Evolutionary conservation across 1,140 invertebrate genomes (phyloP), one percentile per base, ranked within the genome.

Genomic region (Pogonomyrmex californicus): DNA sequence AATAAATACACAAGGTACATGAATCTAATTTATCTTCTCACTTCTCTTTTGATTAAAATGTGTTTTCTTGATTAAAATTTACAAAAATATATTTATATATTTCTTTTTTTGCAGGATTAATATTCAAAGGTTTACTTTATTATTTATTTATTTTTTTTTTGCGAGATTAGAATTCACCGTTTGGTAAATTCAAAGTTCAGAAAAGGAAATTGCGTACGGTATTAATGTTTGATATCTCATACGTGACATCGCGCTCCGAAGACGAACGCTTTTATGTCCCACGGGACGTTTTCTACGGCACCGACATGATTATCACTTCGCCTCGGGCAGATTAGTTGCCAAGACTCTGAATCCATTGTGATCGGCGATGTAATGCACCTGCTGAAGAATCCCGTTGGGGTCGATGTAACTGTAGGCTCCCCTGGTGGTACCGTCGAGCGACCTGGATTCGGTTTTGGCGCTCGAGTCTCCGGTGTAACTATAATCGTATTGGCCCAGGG

Each of bases 341-440:
- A 96, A 93, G 14, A 96, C 96, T 90, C 97, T 95, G 94, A 97
- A 97, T 75, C 97, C 97, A 89, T 97, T 95, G 5, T 96, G 95
- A 95, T 97, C 97, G 51, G 97, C 96, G 41, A 97, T 95, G 92
- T 97, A 97, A 77, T 96, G 95, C 30, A 97, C 96, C 38, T 96
- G 96, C 92, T 97, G 97, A 4, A 97, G 90, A 38, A 97, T 93
- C 2, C 97, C 97, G 91, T 97, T 96, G 10, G 96, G 96, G 91
- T 98, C 97, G 33, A 97, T 95, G 91, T 97, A 97, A 77, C 96
- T 97, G 92, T 97, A 97, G 58, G 96, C 96, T 47, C 97, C 97
- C 44, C 96, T 96, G 6, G 97, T 97, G 44, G 96, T 96, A 6
- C 97, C 97, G 92, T 97, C 97, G 68, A 96, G 94, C 12, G 96